Conservation (phyloP, 2,797 vertebrate genomes). For the Semotilus atromaculatus region DNA sequence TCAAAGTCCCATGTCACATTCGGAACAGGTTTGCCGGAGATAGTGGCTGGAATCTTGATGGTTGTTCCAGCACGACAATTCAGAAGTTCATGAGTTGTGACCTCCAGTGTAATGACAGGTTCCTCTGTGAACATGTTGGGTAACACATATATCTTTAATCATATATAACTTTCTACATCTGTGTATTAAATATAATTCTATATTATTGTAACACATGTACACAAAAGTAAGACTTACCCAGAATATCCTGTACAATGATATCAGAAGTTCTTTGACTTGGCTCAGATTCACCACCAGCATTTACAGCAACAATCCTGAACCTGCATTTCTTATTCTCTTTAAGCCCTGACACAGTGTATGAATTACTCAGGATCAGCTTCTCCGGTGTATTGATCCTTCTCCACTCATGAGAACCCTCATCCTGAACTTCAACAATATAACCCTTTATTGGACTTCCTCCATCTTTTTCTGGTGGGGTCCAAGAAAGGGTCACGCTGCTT, state of each 20-base stretch:
- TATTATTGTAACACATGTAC: conserved; percentile 26
- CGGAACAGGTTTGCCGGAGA: conserved; percentile 89
- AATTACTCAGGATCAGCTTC: conserved; percentile 88
- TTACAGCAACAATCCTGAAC: conserved; percentile 95
- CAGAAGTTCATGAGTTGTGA: conserved; percentile 86
- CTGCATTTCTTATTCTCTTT: conserved; percentile 93
- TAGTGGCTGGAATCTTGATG: conserved; percentile 86
- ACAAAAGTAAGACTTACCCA: conserved; percentile 82
- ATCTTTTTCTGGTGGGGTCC: conserved; percentile 92
- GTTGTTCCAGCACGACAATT: conserved; percentile 85
- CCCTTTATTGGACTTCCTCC: conserved; percentile 94
- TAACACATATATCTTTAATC: conserved; percentile 35
- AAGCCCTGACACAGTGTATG: conserved; percentile 89
- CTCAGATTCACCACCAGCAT: conserved; percentile 92
- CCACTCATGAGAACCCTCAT: conserved; percentile 93
- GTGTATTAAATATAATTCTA: not conserved
- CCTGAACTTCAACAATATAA: conserved; percentile 95
- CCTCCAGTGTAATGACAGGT: conserved; percentile 83
- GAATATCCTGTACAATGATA: conserved; percentile 88
- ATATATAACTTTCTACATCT: not conserved
- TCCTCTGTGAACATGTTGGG: conserved; percentile 79
- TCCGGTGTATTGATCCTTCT: conserved; percentile 89
- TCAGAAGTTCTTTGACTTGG: conserved; percentile 88
- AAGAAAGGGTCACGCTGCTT: conserved; percentile 86
- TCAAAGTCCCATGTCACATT: conserved; percentile 95